phyloP scores from a whole-genome alignment of 2,888 invertebrate species.

The Pseudoips prasinana region DNA sequence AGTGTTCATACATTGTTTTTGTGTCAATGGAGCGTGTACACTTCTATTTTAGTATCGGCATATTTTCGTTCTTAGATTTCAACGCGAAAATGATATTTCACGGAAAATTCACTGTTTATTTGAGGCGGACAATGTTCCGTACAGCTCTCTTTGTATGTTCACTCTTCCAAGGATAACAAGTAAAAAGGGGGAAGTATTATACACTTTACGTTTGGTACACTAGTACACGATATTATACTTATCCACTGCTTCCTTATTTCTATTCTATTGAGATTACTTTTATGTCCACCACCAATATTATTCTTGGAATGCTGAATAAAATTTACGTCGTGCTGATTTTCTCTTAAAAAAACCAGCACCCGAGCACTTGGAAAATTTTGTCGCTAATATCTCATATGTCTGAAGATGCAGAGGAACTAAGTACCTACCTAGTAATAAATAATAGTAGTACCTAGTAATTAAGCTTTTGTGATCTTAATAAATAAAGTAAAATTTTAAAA shows the following conservation, averaged over 20 bases:
- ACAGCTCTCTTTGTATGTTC: constrained; percentile 31
- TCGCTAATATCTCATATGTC: no score
- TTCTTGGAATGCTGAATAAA: constrained; percentile 2
- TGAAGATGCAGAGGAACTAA: no score
- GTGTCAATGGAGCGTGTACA: constrained; percentile 21
- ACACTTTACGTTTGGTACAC: constrained; percentile 10
- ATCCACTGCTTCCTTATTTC: constrained; percentile 25
- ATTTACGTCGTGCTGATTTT: no score
- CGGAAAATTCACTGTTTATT: constrained; percentile 29
- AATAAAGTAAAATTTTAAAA: no score
- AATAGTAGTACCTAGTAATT: no score
- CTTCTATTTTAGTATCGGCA: constrained; percentile 25
- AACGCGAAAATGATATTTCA: constrained; percentile 30
- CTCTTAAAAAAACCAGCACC: no score
- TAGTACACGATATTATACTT: constrained; percentile 36
- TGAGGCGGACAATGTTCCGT: constrained; percentile 11
- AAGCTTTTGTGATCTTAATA: no score
- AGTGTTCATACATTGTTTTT: no score
- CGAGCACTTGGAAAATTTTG: no score
- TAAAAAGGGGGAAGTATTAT: constrained; percentile 30
- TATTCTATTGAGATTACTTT: constrained; percentile 17
- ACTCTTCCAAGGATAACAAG: constrained; percentile 40
- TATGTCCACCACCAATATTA: constrained; percentile 10
- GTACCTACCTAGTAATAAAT: no score
- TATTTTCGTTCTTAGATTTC: constrained; percentile 22